Evolutionary conservation across 1,140 invertebrate genomes (phyloP).

Genomic region (Mycetomoellerius zeteki): DNA sequence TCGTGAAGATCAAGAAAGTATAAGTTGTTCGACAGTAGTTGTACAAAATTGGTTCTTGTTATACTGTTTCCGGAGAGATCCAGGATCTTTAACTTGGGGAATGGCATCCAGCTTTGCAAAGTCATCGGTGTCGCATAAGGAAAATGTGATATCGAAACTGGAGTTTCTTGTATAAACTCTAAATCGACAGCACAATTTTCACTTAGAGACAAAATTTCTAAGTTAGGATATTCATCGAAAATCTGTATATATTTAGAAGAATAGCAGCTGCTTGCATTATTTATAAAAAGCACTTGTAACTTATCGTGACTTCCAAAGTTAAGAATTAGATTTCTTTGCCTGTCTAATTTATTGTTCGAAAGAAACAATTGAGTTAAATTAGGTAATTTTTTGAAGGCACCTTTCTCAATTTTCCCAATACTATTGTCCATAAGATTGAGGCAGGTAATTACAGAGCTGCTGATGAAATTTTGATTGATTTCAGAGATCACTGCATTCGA

Average conservation of each 20-base stretch:
- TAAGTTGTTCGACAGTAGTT: background rate
- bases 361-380: slow-evolving; percentile 11
- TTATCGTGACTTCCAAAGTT: background rate
- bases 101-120: background rate
- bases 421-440: background rate
- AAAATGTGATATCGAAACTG: too few species aligned
- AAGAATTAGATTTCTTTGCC: background rate
- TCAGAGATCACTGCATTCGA: background rate
- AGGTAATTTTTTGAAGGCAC: background rate
- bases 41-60: background rate
- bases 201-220: slow-evolving; percentile 1
- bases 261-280: background rate
- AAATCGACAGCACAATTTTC: background rate
- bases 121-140: too few species aligned
- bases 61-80: background rate
- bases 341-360: background rate
- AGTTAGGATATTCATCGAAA: background rate
- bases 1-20: background rate
- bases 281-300: background rate
- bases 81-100: background rate
- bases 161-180: background rate
- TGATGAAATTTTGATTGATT: background rate
- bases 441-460: background rate
- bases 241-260: background rate
- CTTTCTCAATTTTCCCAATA: background rate